phyloP scores from a whole-genome alignment of 2,888 invertebrate species.

The Thelaira solivaga region DNA sequence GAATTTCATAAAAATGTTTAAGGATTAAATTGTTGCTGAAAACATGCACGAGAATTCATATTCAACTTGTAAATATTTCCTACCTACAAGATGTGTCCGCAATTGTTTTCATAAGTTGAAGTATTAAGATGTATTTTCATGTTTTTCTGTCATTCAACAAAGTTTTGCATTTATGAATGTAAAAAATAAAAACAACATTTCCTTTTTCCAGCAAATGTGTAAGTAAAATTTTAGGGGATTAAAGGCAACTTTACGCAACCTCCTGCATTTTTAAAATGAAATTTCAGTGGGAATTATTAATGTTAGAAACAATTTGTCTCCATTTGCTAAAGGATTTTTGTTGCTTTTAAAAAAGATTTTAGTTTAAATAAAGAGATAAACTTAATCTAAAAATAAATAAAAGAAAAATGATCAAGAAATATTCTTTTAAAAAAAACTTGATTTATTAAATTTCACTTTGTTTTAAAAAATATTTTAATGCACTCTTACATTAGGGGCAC shows the following conservation, averaged over 20 bases:
- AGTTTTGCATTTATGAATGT: slow-evolving; percentile 1
- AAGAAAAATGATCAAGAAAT: too few relatives aligned
- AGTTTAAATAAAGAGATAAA: too few relatives aligned
- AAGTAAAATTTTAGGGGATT: neutral
- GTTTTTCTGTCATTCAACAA: neutral
- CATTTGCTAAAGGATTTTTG: too few relatives aligned
- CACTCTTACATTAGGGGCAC: too few relatives aligned
- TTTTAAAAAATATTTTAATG: too few relatives aligned
- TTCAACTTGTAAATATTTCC: neutral
- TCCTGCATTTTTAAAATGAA: neutral
- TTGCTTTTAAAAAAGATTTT: too few relatives aligned
- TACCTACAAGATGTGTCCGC: too few relatives aligned
- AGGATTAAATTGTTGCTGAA: slow-evolving; percentile 16
- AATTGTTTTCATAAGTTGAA: neutral
- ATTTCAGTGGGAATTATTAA: neutral
- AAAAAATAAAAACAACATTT: neutral
- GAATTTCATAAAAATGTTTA: slow-evolving; percentile 11
- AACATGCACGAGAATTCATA: neutral
- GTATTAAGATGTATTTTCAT: slow-evolving; percentile 5
- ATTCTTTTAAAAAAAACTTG: too few relatives aligned
- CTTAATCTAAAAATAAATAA: too few relatives aligned
- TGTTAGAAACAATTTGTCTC: too few relatives aligned
- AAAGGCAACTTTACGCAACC: neutral
- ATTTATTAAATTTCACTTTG: too few relatives aligned
- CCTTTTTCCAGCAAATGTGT: neutral